Evolutionary conservation across 2,113 vertebrate species (phyloP), one percentile per base, ranked within the genome.

Genomic region (Ammodramus savannarum): DNA sequence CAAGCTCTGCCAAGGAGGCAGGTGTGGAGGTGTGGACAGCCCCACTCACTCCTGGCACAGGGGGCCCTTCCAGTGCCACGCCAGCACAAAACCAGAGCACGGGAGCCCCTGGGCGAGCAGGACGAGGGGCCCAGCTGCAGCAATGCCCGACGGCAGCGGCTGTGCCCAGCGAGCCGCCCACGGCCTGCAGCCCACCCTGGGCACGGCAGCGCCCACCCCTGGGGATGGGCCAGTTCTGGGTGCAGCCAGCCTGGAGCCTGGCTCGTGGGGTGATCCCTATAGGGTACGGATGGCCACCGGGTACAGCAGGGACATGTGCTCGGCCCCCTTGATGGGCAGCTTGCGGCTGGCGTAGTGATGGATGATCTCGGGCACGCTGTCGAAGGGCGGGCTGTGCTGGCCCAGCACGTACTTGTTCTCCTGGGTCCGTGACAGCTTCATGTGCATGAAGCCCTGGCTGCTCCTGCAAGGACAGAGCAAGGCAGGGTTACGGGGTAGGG

Each of bases 371-470:
- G 99, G 99, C 80, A 99, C 98, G 52, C 99, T 99, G 98, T 99
- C 98, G 20, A 99, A 99, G 26, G 98, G 98, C 2, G 99, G 98
- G 98, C 99, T 99, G 98, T 99, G 99, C 98, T 99, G 99, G 84
- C 99, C 99, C 97, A 99, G 97, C 96, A 99, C 98, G 31, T 99
- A 99, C 95, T 99, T 99, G 97, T 98, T 99, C 97, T 99, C 99
- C 97, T 99, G 99, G 22, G 99, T 99, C 95, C 98, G 97, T 0
- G 99, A 99, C 87, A 99, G 98, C 92, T 99, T 99, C 99, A 99
- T 99, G 95, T 99, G 99, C 99, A 99, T 99, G 98, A 99, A 99
- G 91, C 99, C 99, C 94, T 99, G 99, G 96, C 98, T 99, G 98
- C 99, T 99, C 98, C 99, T 99, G 96, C n/a, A 52, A 65, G 58